Base-by-base conservation (phyloP, 1,140 invertebrate genomes). In the Brachionus angularis region DNA sequence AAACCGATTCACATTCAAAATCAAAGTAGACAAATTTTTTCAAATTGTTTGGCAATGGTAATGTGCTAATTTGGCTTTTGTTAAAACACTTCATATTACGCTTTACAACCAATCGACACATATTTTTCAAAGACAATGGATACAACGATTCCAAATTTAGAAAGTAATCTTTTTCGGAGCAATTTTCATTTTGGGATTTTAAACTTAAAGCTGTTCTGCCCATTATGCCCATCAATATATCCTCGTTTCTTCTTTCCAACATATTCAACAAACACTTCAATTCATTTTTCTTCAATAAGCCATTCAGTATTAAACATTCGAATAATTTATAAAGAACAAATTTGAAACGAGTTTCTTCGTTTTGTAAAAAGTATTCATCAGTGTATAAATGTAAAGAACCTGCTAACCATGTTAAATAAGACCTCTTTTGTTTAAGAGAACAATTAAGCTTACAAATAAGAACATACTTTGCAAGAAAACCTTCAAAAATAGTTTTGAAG, bases 321-420 rank as follows among this genome's bases (percentile, higher is more conserved):
- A 52, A 52, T 14, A 52, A 14, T 16, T 52, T 52, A 29, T 21
- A 52, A 23, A 52, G 31, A 27, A 29, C 18, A 29, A 29, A 52
- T 4, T 52, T 52, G 14, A 52, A 29, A 1, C 49, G 27, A 29
- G 27, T 52, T 52, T 52, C 25, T 52, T 52, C 49, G 49, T 52
- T 27, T 52, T 52, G 49, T 29, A 52, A 52, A 52, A 52, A 52
- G 31, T 52, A 52, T n/a, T 52, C 49, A 25, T 52, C 49, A n/a
- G 49, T 52, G 49, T 52, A 52, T 52, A 52, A 52, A 29, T 52
- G 49, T 29, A 52, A 29, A 14, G 49, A 52, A 16, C 49, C 49
- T n/a, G 49, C 49, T n/a, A 52, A 52, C 49, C 49, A 52, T 52
- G 49, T 52, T n/a, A 52, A 12, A 52, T 29, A 52, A 21, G 49